phyloP scores from a whole-genome alignment of 2,797 vertebrate genomes.

The Muraenolepis orangiensis region DNA sequence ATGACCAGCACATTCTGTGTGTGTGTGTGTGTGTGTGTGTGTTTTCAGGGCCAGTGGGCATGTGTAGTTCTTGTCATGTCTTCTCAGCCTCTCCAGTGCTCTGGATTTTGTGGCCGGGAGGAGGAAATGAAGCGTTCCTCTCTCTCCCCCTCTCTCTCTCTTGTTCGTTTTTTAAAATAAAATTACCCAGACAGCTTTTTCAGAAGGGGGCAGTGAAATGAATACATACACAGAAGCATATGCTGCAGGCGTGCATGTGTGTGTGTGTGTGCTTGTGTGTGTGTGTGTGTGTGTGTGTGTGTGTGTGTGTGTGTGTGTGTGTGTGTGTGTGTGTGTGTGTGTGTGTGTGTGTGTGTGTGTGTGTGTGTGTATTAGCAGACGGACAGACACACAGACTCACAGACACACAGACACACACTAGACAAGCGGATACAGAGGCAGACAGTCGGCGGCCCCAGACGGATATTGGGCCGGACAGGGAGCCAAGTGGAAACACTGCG shows the following conservation, averaged over 20 bases:
- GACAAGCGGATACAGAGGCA: constrained; percentile 24
- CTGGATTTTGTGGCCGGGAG: background rate
- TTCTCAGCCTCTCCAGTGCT: background rate
- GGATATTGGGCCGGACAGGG: constrained; percentile 31
- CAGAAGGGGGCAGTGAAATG: background rate
- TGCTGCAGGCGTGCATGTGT: background rate
- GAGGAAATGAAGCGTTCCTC: background rate
- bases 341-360: constrained; percentile 5
- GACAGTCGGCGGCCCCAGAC: constrained; percentile 6
- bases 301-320: background rate
- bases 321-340: constrained; percentile 6
- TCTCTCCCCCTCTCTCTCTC: background rate
- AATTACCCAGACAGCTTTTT: background rate
- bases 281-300: constrained; percentile 1
- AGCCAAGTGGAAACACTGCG: constrained; percentile 62
- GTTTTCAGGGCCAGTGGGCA: background rate
- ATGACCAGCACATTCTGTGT: background rate
- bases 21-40: background rate
- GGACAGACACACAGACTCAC: background rate
- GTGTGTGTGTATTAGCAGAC: background rate
- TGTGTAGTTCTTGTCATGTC: background rate
- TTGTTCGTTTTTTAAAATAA: background rate
- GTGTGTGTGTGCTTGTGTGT: constrained; percentile 5
- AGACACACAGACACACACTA: constrained; percentile 11
- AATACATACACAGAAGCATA: background rate